phyloP scores from a whole-genome alignment of 2,888 invertebrate genomes.

The Parascotia fuliginaria region DNA sequence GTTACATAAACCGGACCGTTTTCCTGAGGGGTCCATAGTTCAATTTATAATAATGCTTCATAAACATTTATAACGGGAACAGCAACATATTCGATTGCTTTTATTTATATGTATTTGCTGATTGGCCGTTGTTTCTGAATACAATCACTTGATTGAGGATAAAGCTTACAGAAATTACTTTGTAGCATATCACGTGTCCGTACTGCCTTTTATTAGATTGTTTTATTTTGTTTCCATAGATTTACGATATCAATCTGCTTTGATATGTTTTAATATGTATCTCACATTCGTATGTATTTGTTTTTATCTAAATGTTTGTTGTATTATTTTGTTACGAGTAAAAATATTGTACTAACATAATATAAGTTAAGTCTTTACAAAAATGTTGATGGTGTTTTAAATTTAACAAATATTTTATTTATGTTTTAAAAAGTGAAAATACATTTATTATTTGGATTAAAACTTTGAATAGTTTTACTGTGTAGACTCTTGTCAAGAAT shows the following conservation, averaged over 20 bases:
- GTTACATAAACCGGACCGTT: not conserved
- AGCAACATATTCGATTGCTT: slow-evolving; percentile 12
- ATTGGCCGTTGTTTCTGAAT: slow-evolving; percentile 32
- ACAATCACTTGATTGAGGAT: slow-evolving; percentile 43
- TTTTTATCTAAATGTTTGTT: too few species aligned
- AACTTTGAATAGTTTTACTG: too few species aligned
- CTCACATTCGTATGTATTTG: too few species aligned
- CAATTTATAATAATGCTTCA: slow-evolving; percentile 3
- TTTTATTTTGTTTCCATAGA: slow-evolving; percentile 30
- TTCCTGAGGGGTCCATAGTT: not conserved
- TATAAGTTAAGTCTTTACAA: too few species aligned
- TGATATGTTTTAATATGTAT: not conserved
- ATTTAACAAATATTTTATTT: too few species aligned
- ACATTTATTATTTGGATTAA: too few species aligned
- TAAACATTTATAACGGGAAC: slow-evolving; percentile 3
- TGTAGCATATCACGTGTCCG: slow-evolving; percentile 19
- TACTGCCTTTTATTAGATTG: slow-evolving; percentile 28
- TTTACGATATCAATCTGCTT: slow-evolving; percentile 7
- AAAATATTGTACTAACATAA: too few species aligned
- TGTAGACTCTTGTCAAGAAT: too few species aligned
- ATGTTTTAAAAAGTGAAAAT: too few species aligned
- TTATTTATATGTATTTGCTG: slow-evolving; percentile 28
- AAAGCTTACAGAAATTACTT: slow-evolving; percentile 36
- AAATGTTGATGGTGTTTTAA: too few species aligned
- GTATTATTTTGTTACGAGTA: too few species aligned